Evolutionary conservation across 2,888 invertebrate genomes (phyloP), one percentile per base, ranked within the genome.

Genomic region (Ptychoptera contaminata): DNA sequence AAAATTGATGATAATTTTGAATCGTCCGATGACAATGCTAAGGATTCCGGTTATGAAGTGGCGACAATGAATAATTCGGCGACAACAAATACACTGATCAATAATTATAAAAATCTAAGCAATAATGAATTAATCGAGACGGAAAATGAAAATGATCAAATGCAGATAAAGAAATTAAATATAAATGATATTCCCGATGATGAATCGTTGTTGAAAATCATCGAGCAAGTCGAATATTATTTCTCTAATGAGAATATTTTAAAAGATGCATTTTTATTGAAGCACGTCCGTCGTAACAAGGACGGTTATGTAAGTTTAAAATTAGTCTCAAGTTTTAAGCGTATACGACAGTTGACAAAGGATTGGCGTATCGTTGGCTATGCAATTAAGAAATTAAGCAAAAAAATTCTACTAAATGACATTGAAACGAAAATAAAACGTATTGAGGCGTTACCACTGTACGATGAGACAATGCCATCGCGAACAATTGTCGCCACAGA

Each of bases 241-340:
- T 94, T 96, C 67, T 90, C 91, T 48, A 91, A 96, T 59, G 88
- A 86, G 42, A 92, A 91, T 62, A 88, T 96, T 53, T 78, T 90
- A 4, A 93, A 93, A 62, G 94, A 96, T 61, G 91, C 93, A 11
- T 96, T 96, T 65, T 71, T 96, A 39, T 67, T 94, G 50, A 96
- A 96, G 62, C 94, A 94, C 61, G 92, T 94, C 16, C 79, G 88
- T 46, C 74, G 93, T 44, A 93, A 94, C 65, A 93, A 92, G 65
- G 92, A 92, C 65, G 94, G 94, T 15, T 94, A 83, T 66, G 93
- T 96, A 12, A 92, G 90, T 44, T 70, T 96, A 43, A 96, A 94
- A 63, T 70, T 96, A 46, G 88, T 96, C 52, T 90, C 93, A 11
- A 92, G 92, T 58, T 93, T 96, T 63, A 91, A 93, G 60, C 77